phyloP scores from a whole-genome alignment of 2,797 vertebrate genomes.

The Etheostoma nigrum region DNA sequence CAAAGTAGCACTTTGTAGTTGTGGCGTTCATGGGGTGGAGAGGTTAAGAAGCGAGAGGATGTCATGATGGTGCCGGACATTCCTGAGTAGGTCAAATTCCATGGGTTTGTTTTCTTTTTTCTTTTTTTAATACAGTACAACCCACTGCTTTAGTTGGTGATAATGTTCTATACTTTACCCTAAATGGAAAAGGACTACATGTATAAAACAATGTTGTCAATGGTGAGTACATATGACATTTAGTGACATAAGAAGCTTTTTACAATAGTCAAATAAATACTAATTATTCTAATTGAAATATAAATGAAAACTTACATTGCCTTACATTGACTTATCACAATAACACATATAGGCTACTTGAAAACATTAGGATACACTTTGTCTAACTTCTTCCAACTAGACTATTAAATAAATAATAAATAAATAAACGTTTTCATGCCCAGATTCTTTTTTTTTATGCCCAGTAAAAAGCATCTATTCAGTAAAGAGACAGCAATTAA shows the following conservation, averaged over 20 bases:
- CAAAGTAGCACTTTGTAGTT: constrained; percentile 87
- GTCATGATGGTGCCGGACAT: constrained; percentile 73
- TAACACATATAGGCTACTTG: background rate
- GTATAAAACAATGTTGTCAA: background rate
- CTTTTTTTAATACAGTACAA: constrained; percentile 28
- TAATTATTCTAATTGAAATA: background rate
- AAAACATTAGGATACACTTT: constrained; percentile 28
- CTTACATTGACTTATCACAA: background rate
- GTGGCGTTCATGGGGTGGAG: constrained; percentile 71
- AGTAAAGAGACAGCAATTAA: constrained; percentile 35
- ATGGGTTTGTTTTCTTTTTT: constrained; percentile 42
- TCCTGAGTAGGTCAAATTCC: constrained; percentile 79
- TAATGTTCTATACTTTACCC: background rate
- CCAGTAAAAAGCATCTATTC: constrained; percentile 50
- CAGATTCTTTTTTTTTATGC: constrained; percentile 18
- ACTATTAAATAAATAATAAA: constrained; percentile 12
- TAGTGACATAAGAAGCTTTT: background rate
- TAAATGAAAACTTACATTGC: background rate
- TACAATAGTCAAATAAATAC: background rate
- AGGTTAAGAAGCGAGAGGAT: constrained; percentile 75
- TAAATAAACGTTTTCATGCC: constrained; percentile 12
- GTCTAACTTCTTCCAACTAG: constrained; percentile 30
- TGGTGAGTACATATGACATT: background rate
- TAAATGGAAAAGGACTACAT: background rate
- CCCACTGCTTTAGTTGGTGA: constrained; percentile 11